Base-by-base conservation (phyloP, 2,113 vertebrate species). In the Esox niger region DNA sequence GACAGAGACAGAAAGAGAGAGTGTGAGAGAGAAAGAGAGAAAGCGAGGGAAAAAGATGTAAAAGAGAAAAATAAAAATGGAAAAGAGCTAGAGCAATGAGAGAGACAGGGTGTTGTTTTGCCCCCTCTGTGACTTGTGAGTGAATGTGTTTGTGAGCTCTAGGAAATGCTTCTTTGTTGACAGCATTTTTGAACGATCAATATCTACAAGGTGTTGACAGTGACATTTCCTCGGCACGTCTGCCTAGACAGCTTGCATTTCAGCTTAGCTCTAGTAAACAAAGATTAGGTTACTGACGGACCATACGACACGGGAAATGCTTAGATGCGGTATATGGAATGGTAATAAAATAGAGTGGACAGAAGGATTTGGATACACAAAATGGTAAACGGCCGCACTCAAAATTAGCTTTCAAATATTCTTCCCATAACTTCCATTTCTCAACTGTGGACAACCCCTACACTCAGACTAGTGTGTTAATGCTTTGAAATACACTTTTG, bases 101-200 rank as follows among this genome's bases (percentile, higher is more conserved):
- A 23, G 47, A 66, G 29, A 63, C 66, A 78, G 77, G 83, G 82
- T 84, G 82, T 38, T 77, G 84, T 55, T 64, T 30, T 60, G 43
- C 15, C 63, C 30, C 70, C 30, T 46, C 4, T 29, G 17, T 47
- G 62, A 62, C 38, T 61, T 54, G 52, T 79, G 70, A 74, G 65
- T 82, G 68, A 75, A 13, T 73, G 71, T 84, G 69, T 84, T 83
- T 82, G 72, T 79, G 82, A 83, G 82, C 65, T 30, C 15, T 55
- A 58, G 66, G 59, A 71, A 74, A 69, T 62, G 60, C 62, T 46
- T 66, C 31, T 78, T 35, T 15, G 31, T 8, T 66, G 73, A 72
- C 26, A 25, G 61, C 52, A 43, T 56, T 68, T 35, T 66, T 21
- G 30, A 33, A 46, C 7, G 15, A 70, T 33, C 43, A 59, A 61